phyloP scores from a whole-genome alignment of 2,113 vertebrate genomes.

The Chroicocephalus ridibundus region DNA sequence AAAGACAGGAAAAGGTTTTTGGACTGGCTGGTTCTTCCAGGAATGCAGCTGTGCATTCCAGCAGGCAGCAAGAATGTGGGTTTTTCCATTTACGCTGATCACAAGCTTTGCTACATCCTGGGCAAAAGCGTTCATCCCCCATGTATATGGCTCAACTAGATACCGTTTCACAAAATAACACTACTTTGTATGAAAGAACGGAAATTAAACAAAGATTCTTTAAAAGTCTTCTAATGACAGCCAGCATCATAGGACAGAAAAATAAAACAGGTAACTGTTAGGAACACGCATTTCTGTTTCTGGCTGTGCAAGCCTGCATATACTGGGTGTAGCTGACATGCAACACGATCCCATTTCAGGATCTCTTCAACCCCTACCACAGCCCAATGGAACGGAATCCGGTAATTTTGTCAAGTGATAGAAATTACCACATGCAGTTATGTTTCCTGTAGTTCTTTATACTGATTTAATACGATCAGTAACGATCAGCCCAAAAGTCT shows the following conservation, averaged over 20 bases:
- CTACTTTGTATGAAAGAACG: neutral
- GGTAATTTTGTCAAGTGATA: neutral
- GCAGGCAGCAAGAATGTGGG: constrained; percentile 48
- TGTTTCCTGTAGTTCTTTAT: neutral
- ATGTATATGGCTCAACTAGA: neutral
- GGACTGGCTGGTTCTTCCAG: neutral
- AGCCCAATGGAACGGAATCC: neutral
- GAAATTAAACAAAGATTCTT: neutral
- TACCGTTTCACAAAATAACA: neutral
- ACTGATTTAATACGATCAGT: neutral
- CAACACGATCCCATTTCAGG: neutral
- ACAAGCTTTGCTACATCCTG: neutral
- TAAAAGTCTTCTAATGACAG: neutral
- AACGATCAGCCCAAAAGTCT: neutral
- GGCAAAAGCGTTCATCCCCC: neutral
- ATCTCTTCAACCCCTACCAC: neutral
- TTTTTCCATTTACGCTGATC: constrained; percentile 19
- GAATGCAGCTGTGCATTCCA: constrained; percentile 60
- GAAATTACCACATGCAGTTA: neutral
- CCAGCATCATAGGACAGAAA: neutral
- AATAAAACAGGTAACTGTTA: neutral
- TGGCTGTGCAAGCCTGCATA: neutral
- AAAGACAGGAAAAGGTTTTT: neutral
- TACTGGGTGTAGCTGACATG: neutral
- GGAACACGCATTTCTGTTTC: neutral